Evolutionary conservation across 2,888 invertebrate species (phyloP).

Genomic region (Timandra comae): DNA sequence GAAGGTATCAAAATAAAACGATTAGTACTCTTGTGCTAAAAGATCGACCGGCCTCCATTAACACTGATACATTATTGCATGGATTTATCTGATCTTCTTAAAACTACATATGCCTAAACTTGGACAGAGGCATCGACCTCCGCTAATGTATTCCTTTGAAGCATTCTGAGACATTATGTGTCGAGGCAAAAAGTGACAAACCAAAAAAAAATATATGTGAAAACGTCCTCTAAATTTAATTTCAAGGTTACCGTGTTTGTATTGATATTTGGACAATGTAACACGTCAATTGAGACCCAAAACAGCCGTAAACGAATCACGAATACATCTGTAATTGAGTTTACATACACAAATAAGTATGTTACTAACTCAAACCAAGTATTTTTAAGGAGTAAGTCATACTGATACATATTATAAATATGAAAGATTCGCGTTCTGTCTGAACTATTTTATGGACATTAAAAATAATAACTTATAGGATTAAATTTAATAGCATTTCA

Average conservation of each 20-base stretch:
- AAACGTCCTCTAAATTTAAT: slow-evolving; percentile 20
- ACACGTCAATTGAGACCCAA: neutral
- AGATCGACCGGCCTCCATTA: slow-evolving; percentile 20
- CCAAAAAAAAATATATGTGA: slow-evolving; percentile 34
- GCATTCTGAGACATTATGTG: slow-evolving; percentile 60
- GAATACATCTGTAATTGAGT: slow-evolving; percentile 4
- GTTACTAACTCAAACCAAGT: too few relatives aligned
- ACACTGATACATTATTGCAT: slow-evolving; percentile 23
- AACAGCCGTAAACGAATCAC: neutral
- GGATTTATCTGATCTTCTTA: slow-evolving; percentile 33
- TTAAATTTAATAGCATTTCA: too few relatives aligned
- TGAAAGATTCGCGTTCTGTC: too few relatives aligned
- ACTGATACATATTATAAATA: too few relatives aligned
- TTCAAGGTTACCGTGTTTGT: slow-evolving; percentile 16
- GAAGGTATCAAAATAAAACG: slow-evolving; percentile 18
- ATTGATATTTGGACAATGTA: neutral
- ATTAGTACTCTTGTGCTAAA: slow-evolving; percentile 22
- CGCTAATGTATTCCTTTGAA: slow-evolving; percentile 66
- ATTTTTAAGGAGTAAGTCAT: too few relatives aligned
- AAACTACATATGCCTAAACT: slow-evolving; percentile 26
- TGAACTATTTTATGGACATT: too few relatives aligned
- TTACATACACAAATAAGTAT: slow-evolving; percentile 30
- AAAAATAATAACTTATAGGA: too few relatives aligned
- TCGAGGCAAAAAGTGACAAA: slow-evolving; percentile 53
- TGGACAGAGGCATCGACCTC: slow-evolving; percentile 45